A percentile compares a stretch with the other conserved stretches of the same genome.
These are phyloP conservation scores for Scaptomyza montana DNA, from an alignment of 1,140 invertebrate species.

Conservation along the genomic window DNA sequence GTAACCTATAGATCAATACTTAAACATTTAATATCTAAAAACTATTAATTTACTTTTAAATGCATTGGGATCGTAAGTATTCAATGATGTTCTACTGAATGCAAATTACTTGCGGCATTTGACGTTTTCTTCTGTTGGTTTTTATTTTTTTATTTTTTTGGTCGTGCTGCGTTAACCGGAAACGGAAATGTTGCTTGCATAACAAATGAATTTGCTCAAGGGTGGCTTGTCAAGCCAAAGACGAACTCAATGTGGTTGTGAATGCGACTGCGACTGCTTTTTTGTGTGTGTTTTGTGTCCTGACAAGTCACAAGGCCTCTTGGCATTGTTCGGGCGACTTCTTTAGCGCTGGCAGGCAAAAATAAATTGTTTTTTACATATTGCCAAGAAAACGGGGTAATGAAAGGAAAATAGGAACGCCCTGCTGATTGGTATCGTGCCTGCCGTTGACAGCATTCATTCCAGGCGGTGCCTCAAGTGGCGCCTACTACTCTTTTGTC, in stretches of 20 bases:
- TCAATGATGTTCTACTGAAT: conserved; percentile 37
- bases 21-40: no score
- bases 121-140: conserved; percentile 49
- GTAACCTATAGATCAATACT: no score
- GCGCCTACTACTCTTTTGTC: conserved; percentile 36
- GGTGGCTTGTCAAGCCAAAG: conserved; percentile 43
- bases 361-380: conserved; percentile 76
- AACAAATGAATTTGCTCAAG: conserved; percentile 74
- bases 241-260: conserved; percentile 8
- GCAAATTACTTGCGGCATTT: conserved; percentile 70
- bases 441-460: conserved; percentile 69
- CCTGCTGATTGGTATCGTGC: conserved; percentile 67
- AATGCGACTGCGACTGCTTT: no score
- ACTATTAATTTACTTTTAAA: not conserved
- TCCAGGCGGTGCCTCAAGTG: conserved; percentile 28
- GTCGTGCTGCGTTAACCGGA: conserved; percentile 73
- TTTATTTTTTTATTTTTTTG: conserved; percentile 9
- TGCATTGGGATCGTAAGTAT: conserved; percentile 8
- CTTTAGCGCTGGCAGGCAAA: conserved; percentile 45
- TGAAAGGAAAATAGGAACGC: not conserved
- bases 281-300: conserved; percentile 19
- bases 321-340: conserved; percentile 56
- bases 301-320: conserved; percentile 71
- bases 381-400: conserved; percentile 5
- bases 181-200: conserved; percentile 78